Evolutionary conservation across 2,113 vertebrate species (phyloP), one percentile per base, ranked within the genome.

Genomic region (Callocephalon fimbriatum): DNA sequence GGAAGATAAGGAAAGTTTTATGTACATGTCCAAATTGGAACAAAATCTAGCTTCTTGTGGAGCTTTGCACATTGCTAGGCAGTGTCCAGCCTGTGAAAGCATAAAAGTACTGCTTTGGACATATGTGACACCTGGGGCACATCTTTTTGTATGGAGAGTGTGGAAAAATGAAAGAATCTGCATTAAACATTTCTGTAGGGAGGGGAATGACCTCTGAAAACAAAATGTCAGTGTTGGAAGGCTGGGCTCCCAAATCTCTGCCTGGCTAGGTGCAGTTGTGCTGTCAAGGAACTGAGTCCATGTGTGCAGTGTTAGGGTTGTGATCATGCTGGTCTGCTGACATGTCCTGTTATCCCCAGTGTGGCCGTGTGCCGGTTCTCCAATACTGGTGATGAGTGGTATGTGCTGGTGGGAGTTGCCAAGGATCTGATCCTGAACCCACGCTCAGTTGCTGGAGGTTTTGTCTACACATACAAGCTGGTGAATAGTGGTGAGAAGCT

Each of bases 381-480:
- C 86, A 99, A 99, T 66, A 98, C 99, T 0, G 99, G 99, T 2
- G 99, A 99, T 5, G 99, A 99, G 44, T 99, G 99, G 99, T 99
- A 99, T 2, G 99, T 99, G 93, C 97, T 99, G 88, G 99, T 99
- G 78, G 99, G 99, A 1, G 99, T 99, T 1, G 99, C 99, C 96
- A 99, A 99, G 98, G 99, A 99, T 97, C 98, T 99, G 96, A 99
- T 99, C 29, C 98, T 99, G 74, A 99, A 99, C 93, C 99, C 99
- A 1, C 98, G 99, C 70, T 99, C 99, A 0, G 99, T 99, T 40
- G 98, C 98, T 6, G 99, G 99, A 0, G 99, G 99, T 8, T 99
- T 99, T 90, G 99, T 99, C 91, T 99, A 99, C 97, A 99, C 99
- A 1, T 99, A 99, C 96, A 99, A 99, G 25, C 98, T 99, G 65